Evolutionary conservation across 2,888 invertebrate species (phyloP).

Genomic region (Drosophila acutilabella): DNA sequence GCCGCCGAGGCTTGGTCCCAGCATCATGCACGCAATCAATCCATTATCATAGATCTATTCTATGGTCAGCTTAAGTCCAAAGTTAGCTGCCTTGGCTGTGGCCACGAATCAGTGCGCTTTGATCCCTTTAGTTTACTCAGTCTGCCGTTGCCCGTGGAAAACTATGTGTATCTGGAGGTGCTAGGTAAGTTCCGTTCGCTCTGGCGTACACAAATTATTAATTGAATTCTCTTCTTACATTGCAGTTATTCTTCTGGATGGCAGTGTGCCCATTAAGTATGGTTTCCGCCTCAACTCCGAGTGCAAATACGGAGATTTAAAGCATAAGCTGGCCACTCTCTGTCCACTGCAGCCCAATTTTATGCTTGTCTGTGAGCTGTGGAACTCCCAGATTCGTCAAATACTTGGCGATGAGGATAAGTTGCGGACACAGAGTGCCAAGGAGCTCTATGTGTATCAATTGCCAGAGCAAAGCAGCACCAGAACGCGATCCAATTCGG

Average conservation of each 20-base stretch:
- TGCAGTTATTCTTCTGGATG: slow-evolving; percentile 91
- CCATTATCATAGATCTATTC: slow-evolving; percentile 95
- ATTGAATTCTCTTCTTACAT: slow-evolving; percentile 13
- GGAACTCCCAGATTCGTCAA: slow-evolving; percentile 89
- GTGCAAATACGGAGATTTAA: slow-evolving; percentile 91
- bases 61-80: slow-evolving; percentile 96
- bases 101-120: slow-evolving; percentile 93
- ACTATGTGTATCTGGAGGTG: slow-evolving; percentile 91
- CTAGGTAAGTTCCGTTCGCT: slow-evolving; percentile 86
- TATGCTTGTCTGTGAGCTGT: slow-evolving; percentile 90
- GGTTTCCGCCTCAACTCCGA: slow-evolving; percentile 93
- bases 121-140: slow-evolving; percentile 97
- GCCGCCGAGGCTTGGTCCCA: slow-evolving; percentile 93
- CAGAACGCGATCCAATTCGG: slow-evolving; percentile 83
- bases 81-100: slow-evolving; percentile 92
- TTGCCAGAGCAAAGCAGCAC: slow-evolving; percentile 86
- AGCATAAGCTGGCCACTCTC: slow-evolving; percentile 88
- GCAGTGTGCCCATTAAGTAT: slow-evolving; percentile 93
- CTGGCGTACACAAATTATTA: too few relatives aligned
- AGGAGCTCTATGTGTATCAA: slow-evolving; percentile 90
- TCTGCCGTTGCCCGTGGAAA: slow-evolving; percentile 95
- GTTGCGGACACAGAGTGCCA: slow-evolving; percentile 86
- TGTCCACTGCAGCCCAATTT: slow-evolving; percentile 88
- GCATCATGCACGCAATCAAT: slow-evolving; percentile 92
- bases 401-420: slow-evolving; percentile 86